Percentiles rank a stretch among this genome's conserved stretches.
phyloP scores from a whole-genome alignment of 2,113 vertebrate genomes.

The Alces alces region DNA sequence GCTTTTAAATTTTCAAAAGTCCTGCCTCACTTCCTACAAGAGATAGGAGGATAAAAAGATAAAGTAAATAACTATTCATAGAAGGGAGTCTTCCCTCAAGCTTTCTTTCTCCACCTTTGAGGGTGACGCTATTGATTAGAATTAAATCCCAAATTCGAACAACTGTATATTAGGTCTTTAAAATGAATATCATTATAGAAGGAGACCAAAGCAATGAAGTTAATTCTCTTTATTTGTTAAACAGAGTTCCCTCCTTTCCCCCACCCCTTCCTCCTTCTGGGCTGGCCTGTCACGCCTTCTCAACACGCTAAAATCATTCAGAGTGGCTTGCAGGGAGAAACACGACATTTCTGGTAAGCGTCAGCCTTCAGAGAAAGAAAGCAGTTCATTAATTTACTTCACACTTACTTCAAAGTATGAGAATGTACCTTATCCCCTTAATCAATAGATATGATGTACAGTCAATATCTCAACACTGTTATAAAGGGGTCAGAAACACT shows the following conservation, averaged over 20 bases:
- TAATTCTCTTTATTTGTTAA: constrained; percentile 94
- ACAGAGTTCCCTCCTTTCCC: constrained; percentile 86
- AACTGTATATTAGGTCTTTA: constrained; percentile 82
- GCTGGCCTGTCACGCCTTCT: constrained; percentile 92
- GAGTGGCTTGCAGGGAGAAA: constrained; percentile 82
- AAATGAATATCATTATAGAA: constrained; percentile 89
- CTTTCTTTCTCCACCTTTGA: constrained; percentile 58
- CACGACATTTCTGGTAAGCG: constrained; percentile 86
- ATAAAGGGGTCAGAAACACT: constrained; percentile 63
- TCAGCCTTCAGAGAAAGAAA: constrained; percentile 84
- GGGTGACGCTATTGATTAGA: constrained; percentile 80
- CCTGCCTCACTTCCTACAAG: constrained; percentile 57
- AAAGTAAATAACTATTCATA: constrained; percentile 77
- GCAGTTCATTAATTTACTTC: constrained; percentile 87
- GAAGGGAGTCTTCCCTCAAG: constrained; percentile 53
- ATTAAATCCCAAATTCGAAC: constrained; percentile 84
- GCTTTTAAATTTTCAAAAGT: constrained; percentile 76
- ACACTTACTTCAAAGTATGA: constrained; percentile 79
- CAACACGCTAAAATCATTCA: constrained; percentile 92
- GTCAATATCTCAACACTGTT: constrained; percentile 76
- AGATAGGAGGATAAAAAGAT: constrained; percentile 73
- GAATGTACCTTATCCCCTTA: constrained; percentile 73
- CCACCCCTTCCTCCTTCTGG: constrained; percentile 93
- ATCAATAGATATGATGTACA: constrained; percentile 87
- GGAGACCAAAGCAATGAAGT: constrained; percentile 87